These are phyloP conservation scores for Petrocephalus schoutedeni DNA, from an alignment of 2,797 vertebrate species.

Conservation along the genomic window DNA sequence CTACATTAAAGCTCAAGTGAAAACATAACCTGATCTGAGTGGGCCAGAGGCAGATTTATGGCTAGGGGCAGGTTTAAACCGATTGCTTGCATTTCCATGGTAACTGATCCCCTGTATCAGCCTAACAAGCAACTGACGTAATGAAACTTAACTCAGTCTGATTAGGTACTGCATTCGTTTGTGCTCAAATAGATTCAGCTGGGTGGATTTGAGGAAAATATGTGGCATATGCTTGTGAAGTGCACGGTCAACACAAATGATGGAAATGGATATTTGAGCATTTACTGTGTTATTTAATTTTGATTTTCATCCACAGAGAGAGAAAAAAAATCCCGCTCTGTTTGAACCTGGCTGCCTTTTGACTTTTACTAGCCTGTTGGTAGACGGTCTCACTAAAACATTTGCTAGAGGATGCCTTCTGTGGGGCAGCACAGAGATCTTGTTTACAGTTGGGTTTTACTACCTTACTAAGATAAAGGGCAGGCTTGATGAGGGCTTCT, in stretches of 20 bases:
- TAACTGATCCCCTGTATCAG: not conserved
- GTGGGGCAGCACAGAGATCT: not conserved
- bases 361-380: not conserved
- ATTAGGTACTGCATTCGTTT: not conserved
- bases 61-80: not conserved
- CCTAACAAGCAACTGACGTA: not conserved
- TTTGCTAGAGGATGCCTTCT: no score
- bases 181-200: not conserved
- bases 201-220: not conserved
- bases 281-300: not conserved
- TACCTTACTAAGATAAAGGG: not conserved
- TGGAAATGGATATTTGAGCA: not conserved
- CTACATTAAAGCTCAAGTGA: slow-evolving; percentile 1
- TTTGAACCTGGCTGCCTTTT: not conserved
- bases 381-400: not conserved
- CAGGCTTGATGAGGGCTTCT: not conserved
- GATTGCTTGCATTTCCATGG: not conserved
- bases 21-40: not conserved
- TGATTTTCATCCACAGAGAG: not conserved
- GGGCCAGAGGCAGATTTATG: not conserved
- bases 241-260: not conserved
- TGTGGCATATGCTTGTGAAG: not conserved
- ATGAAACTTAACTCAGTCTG: not conserved
- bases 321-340: not conserved
- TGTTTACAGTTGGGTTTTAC: not conserved